phyloP scores from a whole-genome alignment of 2,797 vertebrate species.

The Protosalanx chinensis region DNA sequence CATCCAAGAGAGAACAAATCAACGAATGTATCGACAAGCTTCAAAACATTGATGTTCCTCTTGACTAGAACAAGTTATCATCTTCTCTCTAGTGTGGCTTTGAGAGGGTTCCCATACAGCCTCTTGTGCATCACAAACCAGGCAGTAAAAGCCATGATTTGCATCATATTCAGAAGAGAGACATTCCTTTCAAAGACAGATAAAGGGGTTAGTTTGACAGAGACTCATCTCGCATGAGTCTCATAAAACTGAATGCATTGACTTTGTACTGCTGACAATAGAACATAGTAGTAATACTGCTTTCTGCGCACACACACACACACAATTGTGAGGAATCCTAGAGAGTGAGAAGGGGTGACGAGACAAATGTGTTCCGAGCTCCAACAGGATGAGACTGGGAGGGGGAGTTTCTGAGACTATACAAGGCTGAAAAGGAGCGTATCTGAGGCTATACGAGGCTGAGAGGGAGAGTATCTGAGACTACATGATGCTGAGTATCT shows the following conservation, averaged over 20 bases:
- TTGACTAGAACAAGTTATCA: conserved; percentile 24
- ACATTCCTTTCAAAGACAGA: conserved; percentile 54
- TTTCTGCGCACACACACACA: conserved; percentile 2
- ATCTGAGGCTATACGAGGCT: too few relatives aligned
- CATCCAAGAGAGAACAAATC: conserved; percentile 13
- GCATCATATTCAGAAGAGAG: conserved; percentile 49
- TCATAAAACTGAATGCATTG: conserved; percentile 16
- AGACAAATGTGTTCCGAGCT: conserved; percentile 55
- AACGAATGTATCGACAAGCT: conserved; percentile 35
- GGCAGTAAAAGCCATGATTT: conserved; percentile 43
- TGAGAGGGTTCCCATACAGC: not conserved
- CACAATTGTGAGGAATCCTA: conserved; percentile 18
- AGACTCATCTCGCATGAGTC: conserved; percentile 30
- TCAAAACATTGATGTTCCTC: conserved; percentile 32
- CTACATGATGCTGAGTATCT: too few relatives aligned
- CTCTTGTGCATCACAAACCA: not conserved
- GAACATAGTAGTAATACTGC: conserved; percentile 18
- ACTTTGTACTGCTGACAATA: conserved; percentile 50
- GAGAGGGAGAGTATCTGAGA: not conserved
- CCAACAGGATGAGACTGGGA: conserved; percentile 49
- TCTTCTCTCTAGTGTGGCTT: not conserved
- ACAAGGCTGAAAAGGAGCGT: not conserved
- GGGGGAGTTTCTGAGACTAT: conserved; percentile 29
- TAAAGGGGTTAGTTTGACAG: conserved; percentile 51
- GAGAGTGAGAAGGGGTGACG: conserved; percentile 50